phyloP scores from a whole-genome alignment of 1,140 invertebrate genomes.

The Camponotus floridanus region DNA sequence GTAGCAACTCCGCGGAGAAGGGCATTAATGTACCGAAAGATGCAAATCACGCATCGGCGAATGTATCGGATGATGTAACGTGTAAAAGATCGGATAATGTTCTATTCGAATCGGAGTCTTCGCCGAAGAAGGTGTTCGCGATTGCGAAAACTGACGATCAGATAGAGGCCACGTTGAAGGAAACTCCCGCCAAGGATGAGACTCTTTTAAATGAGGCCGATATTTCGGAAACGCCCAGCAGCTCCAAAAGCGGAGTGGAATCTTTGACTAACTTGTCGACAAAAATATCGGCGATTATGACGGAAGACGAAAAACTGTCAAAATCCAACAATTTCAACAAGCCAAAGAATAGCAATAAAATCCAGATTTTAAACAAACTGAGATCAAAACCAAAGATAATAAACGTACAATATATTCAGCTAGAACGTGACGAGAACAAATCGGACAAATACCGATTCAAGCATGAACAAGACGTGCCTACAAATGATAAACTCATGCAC shows the following conservation, averaged over 20 bases:
- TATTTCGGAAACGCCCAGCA: conserved; percentile 83
- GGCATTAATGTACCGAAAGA: not conserved
- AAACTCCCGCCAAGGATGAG: conserved; percentile 83
- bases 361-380: not conserved
- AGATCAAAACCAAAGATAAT: conserved; percentile 54
- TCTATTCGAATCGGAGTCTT: conserved; percentile 52
- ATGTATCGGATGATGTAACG: not conserved
- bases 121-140: conserved; percentile 80
- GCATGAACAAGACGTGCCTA: not conserved
- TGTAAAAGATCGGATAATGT: not conserved
- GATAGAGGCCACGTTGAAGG: conserved; percentile 64
- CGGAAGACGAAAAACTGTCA: conserved; percentile 51
- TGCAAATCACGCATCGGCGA: too few species aligned
- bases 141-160: conserved; percentile 72
- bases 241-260: conserved; percentile 80
- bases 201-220: conserved; percentile 74
- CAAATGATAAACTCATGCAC: conserved; percentile 33
- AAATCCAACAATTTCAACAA: not conserved
- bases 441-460: not conserved
- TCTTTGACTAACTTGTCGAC: conserved; percentile 79
- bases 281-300: conserved; percentile 78
- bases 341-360: conserved; percentile 48
- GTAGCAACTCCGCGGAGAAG: conserved; percentile 52
- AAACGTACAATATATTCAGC: conserved; percentile 51
- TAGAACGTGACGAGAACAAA: not conserved